These are phyloP conservation scores for Chaetops frenatus DNA, from an alignment of 2,113 vertebrate genomes.

Conservation along the genomic window DNA sequence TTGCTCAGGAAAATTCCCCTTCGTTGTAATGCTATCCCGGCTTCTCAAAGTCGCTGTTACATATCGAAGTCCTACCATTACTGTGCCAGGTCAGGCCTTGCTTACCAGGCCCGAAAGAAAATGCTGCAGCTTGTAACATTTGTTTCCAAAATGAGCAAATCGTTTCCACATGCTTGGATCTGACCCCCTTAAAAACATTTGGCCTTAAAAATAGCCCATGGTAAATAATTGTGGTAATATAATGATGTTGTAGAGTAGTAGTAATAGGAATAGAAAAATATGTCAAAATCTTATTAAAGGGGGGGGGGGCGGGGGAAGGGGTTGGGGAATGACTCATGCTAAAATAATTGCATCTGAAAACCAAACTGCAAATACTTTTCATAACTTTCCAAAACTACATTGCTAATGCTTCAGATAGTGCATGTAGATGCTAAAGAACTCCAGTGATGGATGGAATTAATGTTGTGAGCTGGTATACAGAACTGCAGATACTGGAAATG, in stretches of 20 bases:
- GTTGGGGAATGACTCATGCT: accelerated
- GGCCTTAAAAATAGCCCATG: background rate
- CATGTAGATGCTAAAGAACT: background rate
- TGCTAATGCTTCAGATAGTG: background rate
- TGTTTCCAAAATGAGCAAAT: background rate
- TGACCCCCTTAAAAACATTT: background rate
- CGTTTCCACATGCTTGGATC: background rate
- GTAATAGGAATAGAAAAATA: background rate
- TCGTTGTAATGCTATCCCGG: background rate
- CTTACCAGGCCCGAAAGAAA: background rate
- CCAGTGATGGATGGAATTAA: background rate
- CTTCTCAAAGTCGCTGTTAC: background rate
- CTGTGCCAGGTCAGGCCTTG: background rate
- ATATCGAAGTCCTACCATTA: accelerated
- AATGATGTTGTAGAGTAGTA: background rate
- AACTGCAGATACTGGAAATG: background rate
- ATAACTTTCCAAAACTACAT: background rate
- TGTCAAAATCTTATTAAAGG: background rate
- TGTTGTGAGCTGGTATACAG: background rate
- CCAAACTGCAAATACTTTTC: background rate
- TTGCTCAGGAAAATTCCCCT: background rate
- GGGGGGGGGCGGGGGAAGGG: too few relatives aligned
- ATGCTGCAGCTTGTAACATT: background rate
- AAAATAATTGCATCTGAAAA: background rate
- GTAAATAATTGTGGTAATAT: background rate